These are phyloP conservation scores for Leptopilina drosophilae DNA, from an alignment of 2,888 invertebrate species.

Conservation along the genomic window DNA sequence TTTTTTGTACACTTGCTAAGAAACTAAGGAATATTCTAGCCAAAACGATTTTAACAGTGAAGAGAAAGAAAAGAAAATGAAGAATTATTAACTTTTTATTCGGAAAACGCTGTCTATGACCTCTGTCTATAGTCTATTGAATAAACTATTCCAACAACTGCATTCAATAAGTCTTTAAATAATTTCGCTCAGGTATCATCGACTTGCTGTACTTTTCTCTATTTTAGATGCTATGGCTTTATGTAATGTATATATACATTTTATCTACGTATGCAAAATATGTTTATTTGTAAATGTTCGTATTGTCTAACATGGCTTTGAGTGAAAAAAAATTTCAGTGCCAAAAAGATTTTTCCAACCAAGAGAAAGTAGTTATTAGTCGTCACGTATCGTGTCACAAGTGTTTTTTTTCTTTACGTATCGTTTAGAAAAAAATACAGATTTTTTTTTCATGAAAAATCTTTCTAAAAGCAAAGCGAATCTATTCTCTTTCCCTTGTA, in stretches of 20 bases:
- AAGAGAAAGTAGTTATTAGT: not conserved
- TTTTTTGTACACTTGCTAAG: not conserved
- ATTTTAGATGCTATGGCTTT: not conserved
- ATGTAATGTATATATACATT: not conserved
- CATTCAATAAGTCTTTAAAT: conserved; percentile 6
- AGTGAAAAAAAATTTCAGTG: too few species aligned
- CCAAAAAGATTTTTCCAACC: not conserved
- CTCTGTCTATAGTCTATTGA: not conserved
- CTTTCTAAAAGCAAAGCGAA: too few species aligned
- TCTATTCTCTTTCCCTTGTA: not conserved
- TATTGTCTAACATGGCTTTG: too few species aligned
- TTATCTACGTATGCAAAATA: not conserved
- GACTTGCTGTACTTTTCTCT: not conserved
- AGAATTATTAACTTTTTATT: not conserved
- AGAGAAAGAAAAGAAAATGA: not conserved
- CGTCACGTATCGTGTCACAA: not conserved
- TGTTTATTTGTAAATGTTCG: too few species aligned
- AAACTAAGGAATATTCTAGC: not conserved
- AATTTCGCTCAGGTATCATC: conserved; percentile 6
- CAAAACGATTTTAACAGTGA: not conserved
- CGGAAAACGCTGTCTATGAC: not conserved
- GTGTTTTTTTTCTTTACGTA: too few species aligned
- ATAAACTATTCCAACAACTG: conserved; percentile 10
- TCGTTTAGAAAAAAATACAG: not conserved
- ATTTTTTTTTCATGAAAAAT: too few species aligned